Conservation (phyloP, 2,797 vertebrate species). For the Discoglossus pictus region DNA sequence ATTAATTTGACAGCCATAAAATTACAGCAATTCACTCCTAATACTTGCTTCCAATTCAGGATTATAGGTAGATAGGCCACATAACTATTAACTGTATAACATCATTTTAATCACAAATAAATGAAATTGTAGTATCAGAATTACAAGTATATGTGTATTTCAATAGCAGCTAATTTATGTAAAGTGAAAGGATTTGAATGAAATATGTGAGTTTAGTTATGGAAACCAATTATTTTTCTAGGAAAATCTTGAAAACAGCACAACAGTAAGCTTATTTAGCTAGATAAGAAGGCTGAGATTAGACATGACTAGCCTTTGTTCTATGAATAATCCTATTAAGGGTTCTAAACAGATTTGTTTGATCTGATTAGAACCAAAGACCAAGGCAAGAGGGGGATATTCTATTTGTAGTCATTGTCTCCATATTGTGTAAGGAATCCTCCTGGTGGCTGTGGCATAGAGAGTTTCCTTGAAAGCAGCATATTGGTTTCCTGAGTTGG, state of each 20-base stretch:
- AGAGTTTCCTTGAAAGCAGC: slow-evolving; percentile 11
- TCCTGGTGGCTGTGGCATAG: slow-evolving; percentile 3
- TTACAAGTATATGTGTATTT: too few species aligned
- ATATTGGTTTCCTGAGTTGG: slow-evolving; percentile 16
- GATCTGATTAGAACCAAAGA: slow-evolving; percentile 35
- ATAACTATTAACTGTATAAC: too few species aligned
- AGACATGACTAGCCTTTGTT: slow-evolving; percentile 39
- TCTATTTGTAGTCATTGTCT: slow-evolving; percentile 10
- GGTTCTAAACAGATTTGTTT: slow-evolving; percentile 35
- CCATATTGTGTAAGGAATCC: slow-evolving; percentile 17
- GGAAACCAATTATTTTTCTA: slow-evolving; percentile 24
- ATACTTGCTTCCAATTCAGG: too few species aligned
- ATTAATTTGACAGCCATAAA: too few species aligned
- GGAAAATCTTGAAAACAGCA: slow-evolving; percentile 4
- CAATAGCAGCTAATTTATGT: too few species aligned
- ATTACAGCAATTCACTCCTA: too few species aligned
- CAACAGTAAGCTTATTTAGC: slow-evolving; percentile 38
- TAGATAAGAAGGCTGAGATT: slow-evolving; percentile 16
- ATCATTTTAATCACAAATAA: too few species aligned
- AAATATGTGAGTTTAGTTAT: slow-evolving; percentile 4
- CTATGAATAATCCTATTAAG: slow-evolving; percentile 40
- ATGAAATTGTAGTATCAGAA: too few species aligned
- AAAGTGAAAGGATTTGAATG: background rate
- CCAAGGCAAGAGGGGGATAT: slow-evolving; percentile 19
- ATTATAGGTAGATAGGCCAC: too few species aligned